phyloP scores from a whole-genome alignment of 2,888 invertebrate species.

The Yponomeuta cagnagella region DNA sequence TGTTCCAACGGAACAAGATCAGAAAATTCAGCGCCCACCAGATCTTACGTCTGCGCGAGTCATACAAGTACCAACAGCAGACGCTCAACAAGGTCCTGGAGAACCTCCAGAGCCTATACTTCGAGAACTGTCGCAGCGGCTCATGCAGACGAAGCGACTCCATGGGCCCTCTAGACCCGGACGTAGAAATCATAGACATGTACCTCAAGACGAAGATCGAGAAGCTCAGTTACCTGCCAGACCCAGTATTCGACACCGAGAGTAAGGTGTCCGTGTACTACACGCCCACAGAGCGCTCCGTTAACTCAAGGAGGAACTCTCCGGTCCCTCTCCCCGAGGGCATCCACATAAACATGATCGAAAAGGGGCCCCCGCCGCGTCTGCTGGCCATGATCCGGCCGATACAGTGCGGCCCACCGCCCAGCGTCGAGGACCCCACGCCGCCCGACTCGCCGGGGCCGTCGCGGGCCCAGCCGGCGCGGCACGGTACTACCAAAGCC shows the following conservation, averaged over 20 bases:
- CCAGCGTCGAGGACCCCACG: constrained; percentile 28
- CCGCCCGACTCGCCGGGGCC: constrained; percentile 31
- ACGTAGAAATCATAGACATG: constrained; percentile 78
- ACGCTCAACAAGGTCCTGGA: constrained; percentile 95
- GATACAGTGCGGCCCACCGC: constrained; percentile 39
- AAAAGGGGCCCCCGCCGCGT: constrained; percentile 53
- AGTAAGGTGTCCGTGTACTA: constrained; percentile 87
- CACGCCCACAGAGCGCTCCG: constrained; percentile 84
- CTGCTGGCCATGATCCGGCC: constrained; percentile 56
- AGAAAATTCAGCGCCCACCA: constrained; percentile 96
- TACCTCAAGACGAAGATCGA: constrained; percentile 82
- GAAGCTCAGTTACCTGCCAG: constrained; percentile 72
- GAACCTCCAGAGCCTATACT: constrained; percentile 91
- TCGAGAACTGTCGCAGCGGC: constrained; percentile 94
- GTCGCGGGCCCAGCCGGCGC: constrained; percentile 19
- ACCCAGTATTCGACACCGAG: constrained; percentile 75
- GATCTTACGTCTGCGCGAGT: constrained; percentile 90
- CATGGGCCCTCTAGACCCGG: constrained; percentile 78
- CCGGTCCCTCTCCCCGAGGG: constrained; percentile 68
- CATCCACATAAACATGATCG: constrained; percentile 82
- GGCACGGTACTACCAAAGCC: constrained; percentile 35
- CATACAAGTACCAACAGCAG: constrained; percentile 97
- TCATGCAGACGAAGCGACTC: constrained; percentile 87
- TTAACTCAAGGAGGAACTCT: constrained; percentile 64
- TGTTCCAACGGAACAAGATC: constrained; percentile 95